A percentile compares a stretch with the other conserved stretches of the same genome.
Conservation (phyloP, 2,888 invertebrate species). For the Phrixothrix hirtus region DNA sequence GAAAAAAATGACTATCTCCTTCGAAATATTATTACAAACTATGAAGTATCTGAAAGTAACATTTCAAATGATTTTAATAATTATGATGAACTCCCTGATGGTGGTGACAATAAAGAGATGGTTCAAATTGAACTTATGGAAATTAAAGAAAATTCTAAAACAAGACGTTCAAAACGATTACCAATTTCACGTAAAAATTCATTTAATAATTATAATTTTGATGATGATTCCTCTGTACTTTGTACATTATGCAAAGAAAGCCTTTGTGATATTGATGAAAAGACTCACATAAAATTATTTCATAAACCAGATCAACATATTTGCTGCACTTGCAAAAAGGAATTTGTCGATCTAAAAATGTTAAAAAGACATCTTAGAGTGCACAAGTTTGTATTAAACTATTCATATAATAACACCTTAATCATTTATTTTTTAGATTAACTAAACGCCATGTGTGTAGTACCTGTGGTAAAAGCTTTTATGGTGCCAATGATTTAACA, state of each 20-base stretch:
- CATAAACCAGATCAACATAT: conserved; percentile 35
- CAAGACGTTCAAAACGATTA: background rate
- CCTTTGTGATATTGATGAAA: conserved; percentile 22
- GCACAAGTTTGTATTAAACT: conserved; percentile 42
- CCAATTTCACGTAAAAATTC: background rate
- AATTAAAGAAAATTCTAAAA: background rate
- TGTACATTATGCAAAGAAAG: too few relatives aligned
- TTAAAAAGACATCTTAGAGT: conserved; percentile 39
- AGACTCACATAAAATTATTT: conserved; percentile 30
- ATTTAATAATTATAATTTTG: too few relatives aligned
- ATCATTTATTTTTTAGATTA: conserved; percentile 19
- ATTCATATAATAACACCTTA: too few relatives aligned
- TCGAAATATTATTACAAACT: background rate
- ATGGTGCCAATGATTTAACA: conserved; percentile 40
- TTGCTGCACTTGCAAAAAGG: conserved; percentile 40
- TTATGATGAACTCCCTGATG: background rate
- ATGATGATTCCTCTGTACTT: too few relatives aligned
- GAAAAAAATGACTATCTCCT: conserved; percentile 37
- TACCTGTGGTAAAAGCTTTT: conserved; percentile 45
- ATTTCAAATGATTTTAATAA: background rate
- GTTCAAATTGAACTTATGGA: background rate
- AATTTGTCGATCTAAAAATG: conserved; percentile 33
- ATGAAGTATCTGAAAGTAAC: background rate
- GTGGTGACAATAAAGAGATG: background rate
- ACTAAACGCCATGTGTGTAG: conserved; percentile 40